These are phyloP conservation scores for Polydrusus pterygomalis DNA, from an alignment of 2,888 invertebrate species.

Conservation along the genomic window DNA sequence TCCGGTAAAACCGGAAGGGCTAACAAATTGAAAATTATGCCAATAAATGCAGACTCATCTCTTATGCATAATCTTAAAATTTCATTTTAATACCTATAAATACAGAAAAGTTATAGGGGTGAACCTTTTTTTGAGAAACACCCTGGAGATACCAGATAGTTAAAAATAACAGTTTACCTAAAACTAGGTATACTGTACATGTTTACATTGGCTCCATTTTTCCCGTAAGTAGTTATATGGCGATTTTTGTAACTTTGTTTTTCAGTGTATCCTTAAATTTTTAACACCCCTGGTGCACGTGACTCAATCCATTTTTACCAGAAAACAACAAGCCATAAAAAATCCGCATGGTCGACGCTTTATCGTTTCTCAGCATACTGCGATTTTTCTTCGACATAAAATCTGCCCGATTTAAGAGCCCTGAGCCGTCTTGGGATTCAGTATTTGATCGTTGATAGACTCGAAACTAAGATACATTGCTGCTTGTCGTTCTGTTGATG, in stretches of 20 bases:
- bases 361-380: constrained; percentile 42
- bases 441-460: constrained; percentile 50
- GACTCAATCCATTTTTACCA: constrained; percentile 12
- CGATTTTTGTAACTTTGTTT: too few species aligned
- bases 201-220: too few species aligned
- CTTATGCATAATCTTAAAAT: too few species aligned
- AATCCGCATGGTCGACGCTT: constrained; percentile 25
- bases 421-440: constrained; percentile 43
- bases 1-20: too few species aligned
- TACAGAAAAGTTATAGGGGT: too few species aligned
- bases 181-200: too few species aligned
- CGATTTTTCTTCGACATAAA: constrained; percentile 43
- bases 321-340: constrained; percentile 33
- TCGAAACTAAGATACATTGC: constrained; percentile 47
- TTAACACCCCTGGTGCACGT: constrained; percentile 20
- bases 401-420: constrained; percentile 47
- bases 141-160: too few species aligned
- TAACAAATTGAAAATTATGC: too few species aligned
- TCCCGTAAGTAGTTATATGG: not conserved
- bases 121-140: too few species aligned
- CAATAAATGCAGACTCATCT: too few species aligned
- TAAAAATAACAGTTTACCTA: too few species aligned
- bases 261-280: constrained; percentile 5
- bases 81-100: too few species aligned
- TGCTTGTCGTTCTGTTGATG: constrained; percentile 30